phyloP scores from a whole-genome alignment of 2,888 invertebrate genomes.

The Leuctra nigra region DNA sequence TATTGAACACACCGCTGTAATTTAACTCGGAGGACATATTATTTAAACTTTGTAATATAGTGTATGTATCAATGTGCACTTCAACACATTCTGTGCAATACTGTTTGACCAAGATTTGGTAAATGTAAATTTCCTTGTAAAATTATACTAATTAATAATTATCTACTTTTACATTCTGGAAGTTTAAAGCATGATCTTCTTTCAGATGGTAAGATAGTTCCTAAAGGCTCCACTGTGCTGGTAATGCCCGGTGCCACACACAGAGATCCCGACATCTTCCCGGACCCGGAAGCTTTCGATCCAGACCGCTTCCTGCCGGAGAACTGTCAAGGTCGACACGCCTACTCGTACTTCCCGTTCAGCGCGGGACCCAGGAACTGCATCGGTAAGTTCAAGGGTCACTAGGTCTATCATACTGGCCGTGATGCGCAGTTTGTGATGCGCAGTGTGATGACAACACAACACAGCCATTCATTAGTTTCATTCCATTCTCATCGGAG shows the following conservation, averaged over 20 bases:
- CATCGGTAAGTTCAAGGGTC: conserved; percentile 36
- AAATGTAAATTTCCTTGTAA: neutral
- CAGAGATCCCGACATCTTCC: conserved; percentile 38
- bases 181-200: conserved; percentile 7
- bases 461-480: too few relatives aligned
- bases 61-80: too few relatives aligned
- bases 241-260: conserved; percentile 35
- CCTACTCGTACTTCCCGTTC: conserved; percentile 42
- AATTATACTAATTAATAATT: too few relatives aligned
- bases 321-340: conserved; percentile 39
- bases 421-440: too few relatives aligned
- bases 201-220: conserved; percentile 20
- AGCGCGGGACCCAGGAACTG: conserved; percentile 44
- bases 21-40: too few relatives aligned
- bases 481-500: too few relatives aligned
- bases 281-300: conserved; percentile 42
- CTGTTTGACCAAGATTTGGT: neutral
- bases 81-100: too few relatives aligned
- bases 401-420: too few relatives aligned
- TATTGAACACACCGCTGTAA: too few relatives aligned
- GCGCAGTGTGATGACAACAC: too few relatives aligned
- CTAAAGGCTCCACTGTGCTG: conserved; percentile 29
- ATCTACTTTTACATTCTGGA: too few relatives aligned
- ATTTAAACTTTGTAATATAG: too few relatives aligned
- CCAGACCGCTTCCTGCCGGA: conserved; percentile 43